Evolutionary conservation across 2,797 vertebrate species (phyloP).

Genomic region (Uromys caudimaculatus): DNA sequence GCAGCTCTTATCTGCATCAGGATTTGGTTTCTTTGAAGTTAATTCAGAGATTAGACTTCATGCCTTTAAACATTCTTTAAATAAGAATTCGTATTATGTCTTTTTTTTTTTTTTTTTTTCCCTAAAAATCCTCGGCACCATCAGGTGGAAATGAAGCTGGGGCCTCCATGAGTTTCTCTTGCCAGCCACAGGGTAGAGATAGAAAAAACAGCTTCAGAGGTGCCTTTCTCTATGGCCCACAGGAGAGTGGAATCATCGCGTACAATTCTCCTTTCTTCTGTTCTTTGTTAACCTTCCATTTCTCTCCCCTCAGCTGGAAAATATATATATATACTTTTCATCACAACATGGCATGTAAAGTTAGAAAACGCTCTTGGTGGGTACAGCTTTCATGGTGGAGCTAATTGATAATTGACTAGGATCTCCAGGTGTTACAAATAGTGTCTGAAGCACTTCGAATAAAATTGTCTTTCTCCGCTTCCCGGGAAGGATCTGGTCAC

Average conservation of each 20-base stretch:
- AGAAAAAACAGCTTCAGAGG: neutral
- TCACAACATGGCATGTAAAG: neutral
- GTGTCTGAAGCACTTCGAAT: neutral
- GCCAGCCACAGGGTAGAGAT: neutral
- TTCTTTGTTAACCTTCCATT: constrained; percentile 40
- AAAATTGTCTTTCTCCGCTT: constrained; percentile 8
- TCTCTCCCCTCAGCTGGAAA: constrained; percentile 51
- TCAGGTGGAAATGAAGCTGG: constrained; percentile 57
- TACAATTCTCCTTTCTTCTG: neutral
- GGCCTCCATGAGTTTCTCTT: neutral
- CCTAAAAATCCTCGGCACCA: constrained; percentile 35
- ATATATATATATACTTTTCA: neutral
- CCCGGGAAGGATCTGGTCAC: neutral
- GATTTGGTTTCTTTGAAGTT: constrained; percentile 77
- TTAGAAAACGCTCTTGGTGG: constrained; percentile 26
- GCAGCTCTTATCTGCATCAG: constrained; percentile 63
- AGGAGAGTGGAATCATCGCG: neutral
- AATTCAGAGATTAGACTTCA: constrained; percentile 67
- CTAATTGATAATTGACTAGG: constrained; percentile 43
- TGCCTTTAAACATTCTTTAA: constrained; percentile 71
- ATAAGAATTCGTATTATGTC: constrained; percentile 53
- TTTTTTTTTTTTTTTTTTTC: neutral
- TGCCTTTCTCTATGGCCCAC: neutral
- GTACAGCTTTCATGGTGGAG: rapidly evolving
- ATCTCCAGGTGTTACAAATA: constrained; percentile 48